These are phyloP conservation scores for Cosmopolites sordidus DNA, from an alignment of 2,888 invertebrate species.

Conservation along the genomic window DNA sequence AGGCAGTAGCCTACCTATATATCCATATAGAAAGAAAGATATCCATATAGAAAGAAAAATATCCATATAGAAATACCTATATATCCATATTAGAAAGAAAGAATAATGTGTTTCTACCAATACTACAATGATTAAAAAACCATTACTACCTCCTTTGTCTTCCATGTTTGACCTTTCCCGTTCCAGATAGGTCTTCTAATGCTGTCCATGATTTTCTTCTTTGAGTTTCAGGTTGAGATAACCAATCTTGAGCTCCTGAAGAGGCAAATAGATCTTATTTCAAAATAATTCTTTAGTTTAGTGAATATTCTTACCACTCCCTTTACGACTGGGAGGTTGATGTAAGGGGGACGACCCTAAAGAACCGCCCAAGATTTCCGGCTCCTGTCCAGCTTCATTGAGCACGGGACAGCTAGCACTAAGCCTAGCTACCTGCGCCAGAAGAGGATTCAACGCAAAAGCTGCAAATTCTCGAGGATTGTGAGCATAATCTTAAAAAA, in stretches of 20 bases:
- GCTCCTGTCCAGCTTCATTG: conserved; percentile 50
- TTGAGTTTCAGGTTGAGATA: conserved; percentile 48
- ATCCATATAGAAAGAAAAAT: no score
- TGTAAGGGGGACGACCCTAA: conserved; percentile 48
- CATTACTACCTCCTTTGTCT: conserved; percentile 57
- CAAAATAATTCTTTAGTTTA: no score
- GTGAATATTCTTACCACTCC: conserved; percentile 61
- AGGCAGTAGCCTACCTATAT: no score
- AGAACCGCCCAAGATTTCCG: conserved; percentile 44
- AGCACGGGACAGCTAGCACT: conserved; percentile 73
- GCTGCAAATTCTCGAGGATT: conserved; percentile 43
- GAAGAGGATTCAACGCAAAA: conserved; percentile 44
- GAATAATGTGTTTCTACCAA: no score
- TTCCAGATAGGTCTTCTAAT: conserved; percentile 64
- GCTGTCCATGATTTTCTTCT: conserved; percentile 84
- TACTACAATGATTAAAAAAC: no score
- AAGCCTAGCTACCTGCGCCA: conserved; percentile 53
- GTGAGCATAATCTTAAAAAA: conserved; percentile 20
- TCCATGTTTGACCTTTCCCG: conserved; percentile 51
- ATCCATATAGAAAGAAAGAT: no score
- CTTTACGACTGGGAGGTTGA: conserved; percentile 58
- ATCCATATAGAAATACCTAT: no score
- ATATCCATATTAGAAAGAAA: no score
- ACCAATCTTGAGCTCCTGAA: conserved; percentile 47
- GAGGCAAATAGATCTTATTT: neutral